Evolutionary conservation across 2,113 vertebrate species (phyloP), one percentile per base, ranked within the genome.

Genomic region (Aepyceros melampus): DNA sequence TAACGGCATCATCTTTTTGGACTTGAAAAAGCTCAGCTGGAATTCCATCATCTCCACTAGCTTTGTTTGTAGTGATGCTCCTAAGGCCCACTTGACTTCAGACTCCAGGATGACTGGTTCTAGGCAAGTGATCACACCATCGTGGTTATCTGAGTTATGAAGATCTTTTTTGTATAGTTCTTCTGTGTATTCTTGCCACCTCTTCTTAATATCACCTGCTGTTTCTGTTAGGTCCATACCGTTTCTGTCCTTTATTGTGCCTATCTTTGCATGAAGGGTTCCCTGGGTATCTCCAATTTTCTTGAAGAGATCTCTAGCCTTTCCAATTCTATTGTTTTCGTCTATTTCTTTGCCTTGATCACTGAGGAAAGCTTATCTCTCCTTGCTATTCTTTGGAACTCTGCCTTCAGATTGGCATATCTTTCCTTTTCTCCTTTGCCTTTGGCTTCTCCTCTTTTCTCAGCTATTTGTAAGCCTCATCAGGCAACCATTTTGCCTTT

Each of bases 261-360:
- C 64, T 36, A 4, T 71, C 17, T 71, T 21, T 71, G n/a, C 17
- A 5, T 36, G 64, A 71, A 11, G n/a, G 19, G 17, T 71, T 71
- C 64, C n/a, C 17, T 21, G 4, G n/a, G 9, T 36, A 21, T 71
- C n/a, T 71, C 64, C 36, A 71, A 71, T 71, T 21, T 71, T 71
- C n/a, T 71, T 71, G 64, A 36, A 21, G n/a, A 71, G n/a, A 21
- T 71, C 4, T 71, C 64, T 71, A 71, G 33, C 36, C 64, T 36
- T 36, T 71, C n/a, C 16, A 1, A 6, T 71, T 71, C 64, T 71
- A 2, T 71, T 71, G 17, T 71, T 71, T 36, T 36, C 0, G 0
- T 71, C n/a, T 36, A 36, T 71, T 71, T 36, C 17, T 71, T 71
- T 71, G 64, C 8, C 36, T 36, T 71, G 64, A 36, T 71, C 64